Base-by-base conservation (phyloP, 2,113 vertebrate species). In the Acinonyx jubatus region DNA sequence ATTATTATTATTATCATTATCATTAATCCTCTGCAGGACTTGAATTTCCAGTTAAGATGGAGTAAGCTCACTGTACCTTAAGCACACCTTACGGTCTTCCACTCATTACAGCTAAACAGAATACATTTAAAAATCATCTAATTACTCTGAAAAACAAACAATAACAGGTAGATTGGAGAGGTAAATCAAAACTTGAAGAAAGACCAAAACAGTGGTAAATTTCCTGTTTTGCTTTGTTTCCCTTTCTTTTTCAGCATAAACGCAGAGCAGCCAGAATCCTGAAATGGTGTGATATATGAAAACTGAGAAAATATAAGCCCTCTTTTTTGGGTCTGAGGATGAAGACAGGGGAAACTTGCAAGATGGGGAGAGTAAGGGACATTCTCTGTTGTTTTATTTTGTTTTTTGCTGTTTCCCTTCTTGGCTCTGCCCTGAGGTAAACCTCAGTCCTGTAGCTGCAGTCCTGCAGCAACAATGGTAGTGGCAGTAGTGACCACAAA, bases 331-430 rank as follows among this genome's bases (percentile, higher is more conserved):
- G 25, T 69, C 65, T 69, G 21, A 96, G 13, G 0, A 33, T 33
- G 4, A 78, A 33, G 16, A 36, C 65, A 87, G 65, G 16, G 21
- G 71, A 36, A 31, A 2, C 25, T 63, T n/a, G 5, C 21, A 15
- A n/a, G n/a, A 45, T 23, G 5, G 11, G 3, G 4, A 21, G 7
- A 2, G 5, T 7, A 16, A 41, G 7, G 6, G 4, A 12, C 36
- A 14, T 2, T 4, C 11, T 1, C 8, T 78, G 27, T 33, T 73
- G 65, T 1, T 33, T 57, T 41, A 41, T 29, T 63, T 45, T 38
- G 45, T 45, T 45, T 45, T 45, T 78, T 15, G 27, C 25, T 52
- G 8, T 79, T 79, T 79, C 41, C 45, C 16, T 48, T 69, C 21
- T 31, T n/a, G 41, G 5, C 11, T 76, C 38, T 38, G 21, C 16